Evolutionary conservation across 2,113 vertebrate genomes (phyloP), one percentile per base, ranked within the genome.

Genomic region (Phalacrocorax carbo): DNA sequence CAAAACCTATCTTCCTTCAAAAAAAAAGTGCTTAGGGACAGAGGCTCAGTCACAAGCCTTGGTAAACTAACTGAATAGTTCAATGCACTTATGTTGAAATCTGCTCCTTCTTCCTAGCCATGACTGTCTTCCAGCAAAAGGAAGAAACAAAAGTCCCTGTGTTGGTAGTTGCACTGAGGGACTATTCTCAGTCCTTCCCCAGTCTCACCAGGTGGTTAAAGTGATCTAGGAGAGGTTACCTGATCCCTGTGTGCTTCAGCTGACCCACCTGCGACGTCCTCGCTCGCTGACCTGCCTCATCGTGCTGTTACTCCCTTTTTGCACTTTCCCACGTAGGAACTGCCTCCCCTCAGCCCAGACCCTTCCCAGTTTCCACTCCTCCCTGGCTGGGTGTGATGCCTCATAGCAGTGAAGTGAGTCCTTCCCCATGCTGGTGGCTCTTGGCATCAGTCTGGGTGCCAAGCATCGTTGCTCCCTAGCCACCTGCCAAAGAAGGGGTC

Each of bases 381-480:
- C 4, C 42, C 10, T 16, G 5, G 14, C 30, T 7, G 0, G 18
- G 44, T 32, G 42, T 3, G 7, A 32, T 19, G 48, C 11, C 8
- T n/a, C 6, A 1, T 14, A 5, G 2, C 2, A 1, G 14, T 26
- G 12, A 58, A 57, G 14, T 4, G 3, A 51, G 64, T 48, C 14
- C 9, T 78, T 34, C 44, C 40, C n/a, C 4, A 1, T 46, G 44
- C 16, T n/a, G 49, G 44, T 78, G 66, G 23, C 46, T 93, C 9
- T 30, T 1, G 4, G 25, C 29, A 46, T 46, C 17, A 36, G 4
- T 6, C 14, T 10, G 23, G 11, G 58, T 40, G 46, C 29, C 14
- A n/a, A 40, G 29, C 8, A 17, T 14, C 23, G 0, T 51, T 42
- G 7, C 19, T 58, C 16, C 13, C 10, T 7, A 62, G 13, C 32